Base-by-base conservation (phyloP, 2,797 vertebrate genomes). In the Hipposideros larvatus region DNA sequence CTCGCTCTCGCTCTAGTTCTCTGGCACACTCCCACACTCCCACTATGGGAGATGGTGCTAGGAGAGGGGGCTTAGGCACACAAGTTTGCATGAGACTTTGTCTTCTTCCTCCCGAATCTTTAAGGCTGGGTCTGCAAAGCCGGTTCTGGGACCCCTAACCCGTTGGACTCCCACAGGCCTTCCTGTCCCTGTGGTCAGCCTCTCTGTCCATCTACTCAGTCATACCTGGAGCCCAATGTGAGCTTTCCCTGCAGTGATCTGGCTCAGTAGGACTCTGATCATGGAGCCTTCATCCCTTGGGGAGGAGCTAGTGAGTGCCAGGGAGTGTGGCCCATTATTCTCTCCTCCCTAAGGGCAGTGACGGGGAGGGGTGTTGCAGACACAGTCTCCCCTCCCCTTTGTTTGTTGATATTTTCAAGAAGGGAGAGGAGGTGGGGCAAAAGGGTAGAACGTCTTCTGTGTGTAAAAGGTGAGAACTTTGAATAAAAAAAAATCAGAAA, bases 401-500 rank as follows among this genome's bases (percentile, higher is more conserved):
- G 34, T 74, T 74, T 68, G 34, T 65, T 70, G 65, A 91, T 46
- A 34, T 61, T 83, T 90, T 83, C 19, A 46, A 63, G 61, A 71
- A 73, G 28, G 34, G 21, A 24, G 26, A 48, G 18, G 31, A 78
- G n/a, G 28, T n/a, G 14, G 43, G 14, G 19, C 78, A 79, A 71
- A 78, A 78, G 43, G 7, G 71, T 19, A 37, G 59, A 73, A 61
- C 18, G 37, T 68, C 0, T 80, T 77, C 26, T 70, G 16, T 70
- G 59, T 53, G 41, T 94, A 48, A 89, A 71, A 87, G 48, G 48
- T 31, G 51, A 55, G 59, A 89, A 74, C 28, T 65, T 74, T 73
- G 43, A 90, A 51, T 9, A n/a, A 31, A 71, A 68, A 90, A 94
- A 77, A 41, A n/a, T 65, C 61, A 90, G 70, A 63, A 90, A 87